Percentiles rank a stretch among this genome's conserved stretches.
phyloP scores from a whole-genome alignment of 1,140 invertebrate genomes.

The Meloidogyne hapla region DNA sequence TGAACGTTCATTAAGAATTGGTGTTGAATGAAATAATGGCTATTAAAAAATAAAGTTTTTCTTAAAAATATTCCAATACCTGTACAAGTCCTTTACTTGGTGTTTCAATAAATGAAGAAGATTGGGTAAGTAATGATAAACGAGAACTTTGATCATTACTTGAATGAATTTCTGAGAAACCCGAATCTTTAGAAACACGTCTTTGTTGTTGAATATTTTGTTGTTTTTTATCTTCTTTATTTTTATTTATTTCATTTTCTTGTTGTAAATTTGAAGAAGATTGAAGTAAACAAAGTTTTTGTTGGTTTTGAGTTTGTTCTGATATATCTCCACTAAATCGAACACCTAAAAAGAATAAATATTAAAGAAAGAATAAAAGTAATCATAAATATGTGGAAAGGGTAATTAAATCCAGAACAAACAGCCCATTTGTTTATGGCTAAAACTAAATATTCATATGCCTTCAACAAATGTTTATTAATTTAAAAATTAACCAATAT shows the following conservation, averaged over 20 bases:
- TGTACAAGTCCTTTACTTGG: constrained; percentile 32
- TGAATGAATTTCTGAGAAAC: neutral
- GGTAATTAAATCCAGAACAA: too few species aligned
- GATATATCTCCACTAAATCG: constrained; percentile 16
- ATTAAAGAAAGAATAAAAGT: too few species aligned
- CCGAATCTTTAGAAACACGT: neutral
- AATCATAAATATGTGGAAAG: too few species aligned
- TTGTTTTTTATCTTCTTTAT: neutral
- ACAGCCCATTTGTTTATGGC: too few species aligned
- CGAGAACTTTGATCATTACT: neutral
- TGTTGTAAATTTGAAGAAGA: neutral
- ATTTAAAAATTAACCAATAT: constrained; percentile 17
- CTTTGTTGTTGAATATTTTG: neutral
- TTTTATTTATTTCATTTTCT: neutral
- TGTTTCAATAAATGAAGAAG: constrained; percentile 17
- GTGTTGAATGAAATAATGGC: neutral
- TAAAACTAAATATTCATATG: too few species aligned
- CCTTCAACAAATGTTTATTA: too few species aligned
- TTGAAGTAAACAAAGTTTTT: neutral
- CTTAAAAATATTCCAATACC: neutral
- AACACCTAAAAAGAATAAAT: constrained; percentile 17
- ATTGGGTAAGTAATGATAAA: neutral
- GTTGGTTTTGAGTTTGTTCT: neutral
- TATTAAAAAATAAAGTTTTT: neutral
- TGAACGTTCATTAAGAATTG: neutral